Base-by-base conservation (phyloP, 1,140 invertebrate genomes). In the Tetranychus urticae region DNA sequence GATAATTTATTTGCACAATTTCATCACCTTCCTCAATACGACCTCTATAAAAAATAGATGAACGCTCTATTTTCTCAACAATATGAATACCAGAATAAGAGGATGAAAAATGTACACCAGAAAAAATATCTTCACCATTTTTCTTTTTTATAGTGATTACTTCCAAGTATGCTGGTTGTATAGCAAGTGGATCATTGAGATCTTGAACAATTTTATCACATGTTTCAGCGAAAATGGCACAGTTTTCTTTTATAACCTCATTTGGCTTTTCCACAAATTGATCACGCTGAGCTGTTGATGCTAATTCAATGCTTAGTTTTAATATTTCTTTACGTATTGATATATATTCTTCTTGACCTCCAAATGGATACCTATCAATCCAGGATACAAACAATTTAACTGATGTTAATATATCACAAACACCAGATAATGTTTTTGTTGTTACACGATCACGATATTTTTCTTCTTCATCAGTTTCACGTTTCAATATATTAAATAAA, bases 1-100 rank as follows among this genome's bases (percentile, higher is more conserved):
- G 85, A 71, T 88, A 86, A 73, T 89, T 88, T 12, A 87, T 83
- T 76, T 88, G 87, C 33, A 92, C 83, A 62, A 94, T 85, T 76
- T 93, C 88, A 74, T 93, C 88, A 2, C 88, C 88, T 68, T 85
- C 83, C 73, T 88, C 86, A 69, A 92, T 85, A 75, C 88, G 88
- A 1, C 84, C 85, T 69, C 84, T 86, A 39, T 83, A 79, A 74
- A 90, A 68, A 23, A 73, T 71, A 45, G 70, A 71, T 69, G 73
- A 61, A 50, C 66, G 83, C 71, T 88, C 87, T 34, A 90, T 82
- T 67, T 85, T 84, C 14, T 83, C 83, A 62, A 94, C 81, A 69
- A 85, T 81, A 75, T 89, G 87, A 50, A 86, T 79, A 7, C 86
- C 85, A 73, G 85, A 82, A 74, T 82, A 85, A 31, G 83, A 85